phyloP scores from a whole-genome alignment of 2,888 invertebrate genomes.

The Platycnemis pennipes region DNA sequence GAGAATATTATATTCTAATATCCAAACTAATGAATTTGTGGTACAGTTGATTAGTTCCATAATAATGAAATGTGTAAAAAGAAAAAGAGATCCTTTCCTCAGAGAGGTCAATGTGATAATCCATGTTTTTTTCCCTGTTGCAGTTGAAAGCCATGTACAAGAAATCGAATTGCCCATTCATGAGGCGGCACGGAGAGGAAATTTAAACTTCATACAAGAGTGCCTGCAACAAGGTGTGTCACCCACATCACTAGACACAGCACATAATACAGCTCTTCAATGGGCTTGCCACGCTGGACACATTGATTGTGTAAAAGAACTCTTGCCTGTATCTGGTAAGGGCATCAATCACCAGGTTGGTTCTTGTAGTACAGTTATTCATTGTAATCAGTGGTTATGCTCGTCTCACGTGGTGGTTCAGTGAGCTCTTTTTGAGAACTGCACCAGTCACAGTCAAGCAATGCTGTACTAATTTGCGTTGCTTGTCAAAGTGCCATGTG shows the following conservation, averaged over 20 bases:
- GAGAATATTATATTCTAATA: no score
- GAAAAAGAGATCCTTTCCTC: no score
- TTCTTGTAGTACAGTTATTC: constrained; percentile 36
- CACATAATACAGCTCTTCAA: constrained; percentile 84
- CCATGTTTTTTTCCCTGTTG: constrained; percentile 70
- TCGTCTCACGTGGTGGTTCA: no score
- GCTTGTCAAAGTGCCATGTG: no score
- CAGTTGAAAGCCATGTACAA: constrained; percentile 82
- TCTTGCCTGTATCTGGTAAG: constrained; percentile 79
- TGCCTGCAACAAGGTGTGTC: constrained; percentile 83
- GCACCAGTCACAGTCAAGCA: no score
- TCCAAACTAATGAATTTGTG: no score
- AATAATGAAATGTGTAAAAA: no score
- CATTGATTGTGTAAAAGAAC: constrained; percentile 80
- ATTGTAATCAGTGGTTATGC: neutral
- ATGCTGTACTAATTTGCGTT: no score
- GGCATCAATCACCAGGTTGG: constrained; percentile 77
- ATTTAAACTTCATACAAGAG: constrained; percentile 82
- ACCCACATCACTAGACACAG: constrained; percentile 83
- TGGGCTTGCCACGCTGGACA: constrained; percentile 85
- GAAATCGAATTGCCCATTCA: constrained; percentile 83
- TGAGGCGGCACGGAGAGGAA: constrained; percentile 85
- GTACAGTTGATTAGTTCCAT: neutral
- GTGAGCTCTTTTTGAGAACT: no score
- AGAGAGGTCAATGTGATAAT: neutral